Evolutionary conservation across 1,140 invertebrate species (phyloP).

Genomic region (Adoxophyes honmai): DNA sequence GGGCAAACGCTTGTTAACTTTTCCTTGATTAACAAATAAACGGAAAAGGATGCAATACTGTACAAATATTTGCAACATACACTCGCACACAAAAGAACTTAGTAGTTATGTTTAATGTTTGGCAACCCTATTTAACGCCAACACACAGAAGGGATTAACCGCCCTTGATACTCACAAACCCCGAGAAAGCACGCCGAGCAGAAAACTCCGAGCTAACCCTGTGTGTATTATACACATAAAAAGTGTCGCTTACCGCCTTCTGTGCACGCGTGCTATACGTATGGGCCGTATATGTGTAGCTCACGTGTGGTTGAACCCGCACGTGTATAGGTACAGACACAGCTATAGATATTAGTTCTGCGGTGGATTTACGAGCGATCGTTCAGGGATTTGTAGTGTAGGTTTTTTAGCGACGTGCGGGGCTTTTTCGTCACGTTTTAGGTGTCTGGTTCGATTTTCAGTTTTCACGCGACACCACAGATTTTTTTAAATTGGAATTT

Average conservation of each 20-base stretch:
- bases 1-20: too few species aligned
- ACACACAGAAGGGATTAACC: too few species aligned
- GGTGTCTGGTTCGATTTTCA: too few species aligned
- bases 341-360: not conserved
- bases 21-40: too few species aligned
- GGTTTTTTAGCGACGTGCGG: not conserved
- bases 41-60: too few species aligned
- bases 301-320: slow-evolving; percentile 8
- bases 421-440: not conserved
- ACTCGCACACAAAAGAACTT: too few species aligned
- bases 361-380: slow-evolving; percentile 13
- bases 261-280: not conserved
- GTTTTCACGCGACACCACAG: too few species aligned
- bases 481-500: too few species aligned
- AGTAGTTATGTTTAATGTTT: slow-evolving; percentile 23
- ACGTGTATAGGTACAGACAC: not conserved
- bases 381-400: slow-evolving; percentile 11
- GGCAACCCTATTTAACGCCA: slow-evolving; percentile 25
- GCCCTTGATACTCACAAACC: too few species aligned
- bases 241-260: not conserved
- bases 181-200: too few species aligned
- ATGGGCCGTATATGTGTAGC: not conserved
- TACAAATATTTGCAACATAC: too few species aligned
- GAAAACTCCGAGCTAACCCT: too few species aligned
- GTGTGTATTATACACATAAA: not conserved